Conservation (phyloP, 92 coral and sea anemone species). For the Anthopleura xanthogrammica region DNA sequence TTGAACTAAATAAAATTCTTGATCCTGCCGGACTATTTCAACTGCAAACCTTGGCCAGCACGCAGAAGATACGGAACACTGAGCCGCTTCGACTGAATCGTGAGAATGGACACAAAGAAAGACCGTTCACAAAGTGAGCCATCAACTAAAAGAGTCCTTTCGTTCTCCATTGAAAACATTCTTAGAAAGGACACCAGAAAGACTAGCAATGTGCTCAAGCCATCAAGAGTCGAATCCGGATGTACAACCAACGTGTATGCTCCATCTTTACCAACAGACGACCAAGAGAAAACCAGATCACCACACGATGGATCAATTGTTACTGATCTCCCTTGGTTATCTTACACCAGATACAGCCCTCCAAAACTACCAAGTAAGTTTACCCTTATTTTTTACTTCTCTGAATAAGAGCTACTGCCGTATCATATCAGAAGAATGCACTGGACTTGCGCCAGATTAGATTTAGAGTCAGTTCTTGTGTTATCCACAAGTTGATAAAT, state of each 20-base stretch:
- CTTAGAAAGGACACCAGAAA: slow-evolving; percentile 40
- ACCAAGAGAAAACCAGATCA: neutral
- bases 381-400: no score
- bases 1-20: slow-evolving; percentile 72
- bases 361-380: slow-evolving; percentile 98
- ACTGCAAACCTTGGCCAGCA: slow-evolving; percentile 25
- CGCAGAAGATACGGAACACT: neutral
- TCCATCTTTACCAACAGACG: neutral
- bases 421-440: no score
- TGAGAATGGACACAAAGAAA: slow-evolving; percentile 6
- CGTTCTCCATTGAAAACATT: slow-evolving; percentile 89
- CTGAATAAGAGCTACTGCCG: neutral
- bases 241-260: slow-evolving; percentile 3
- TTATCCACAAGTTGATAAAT: neutral
- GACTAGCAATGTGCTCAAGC: neutral
- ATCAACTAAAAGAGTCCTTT: slow-evolving; percentile 35
- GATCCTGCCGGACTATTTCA: slow-evolving; percentile 40
- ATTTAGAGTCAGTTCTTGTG: no score
- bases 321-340: slow-evolving; percentile 74
- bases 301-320: neutral
- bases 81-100: neutral
- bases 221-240: neutral
- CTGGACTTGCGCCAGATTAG: no score
- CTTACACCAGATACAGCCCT: slow-evolving; percentile 89
- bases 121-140: slow-evolving; percentile 6